Conservation (phyloP, 1,140 invertebrate species). For the Drosophila melanogaster region Release_6_plus_ISO1_MT NT_033777.3:29254001-29254500, state of each 20-base stretch:
- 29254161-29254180: slow-evolving; percentile 34
- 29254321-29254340: slow-evolving; percentile 7
- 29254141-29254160: slow-evolving; percentile 45
- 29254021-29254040: slow-evolving; percentile 50
- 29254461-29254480: slow-evolving; percentile 38
- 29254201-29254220: not conserved
- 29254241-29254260: not conserved
- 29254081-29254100: slow-evolving; percentile 52
- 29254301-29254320: slow-evolving; percentile 1
- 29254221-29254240: not conserved
- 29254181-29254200: slow-evolving; percentile 45
- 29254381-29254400: slow-evolving; percentile 61
- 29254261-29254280: too few relatives aligned
- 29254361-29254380: slow-evolving; percentile 69
- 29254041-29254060: slow-evolving; percentile 56
- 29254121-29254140: slow-evolving; percentile 39
- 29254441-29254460: slow-evolving; percentile 43
- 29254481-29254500: slow-evolving; percentile 57
- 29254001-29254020: slow-evolving; percentile 29
- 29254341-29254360: slow-evolving; percentile 3
- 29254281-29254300: not conserved
- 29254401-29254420: slow-evolving; percentile 49
- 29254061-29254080: slow-evolving; percentile 81
- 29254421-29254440: slow-evolving; percentile 68
- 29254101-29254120: slow-evolving; percentile 60